Percentiles rank a stretch among this genome's conserved stretches.
These are phyloP conservation scores for Dryobates pubescens DNA, from an alignment of 2,797 vertebrate species.

Conservation along the genomic window DNA sequence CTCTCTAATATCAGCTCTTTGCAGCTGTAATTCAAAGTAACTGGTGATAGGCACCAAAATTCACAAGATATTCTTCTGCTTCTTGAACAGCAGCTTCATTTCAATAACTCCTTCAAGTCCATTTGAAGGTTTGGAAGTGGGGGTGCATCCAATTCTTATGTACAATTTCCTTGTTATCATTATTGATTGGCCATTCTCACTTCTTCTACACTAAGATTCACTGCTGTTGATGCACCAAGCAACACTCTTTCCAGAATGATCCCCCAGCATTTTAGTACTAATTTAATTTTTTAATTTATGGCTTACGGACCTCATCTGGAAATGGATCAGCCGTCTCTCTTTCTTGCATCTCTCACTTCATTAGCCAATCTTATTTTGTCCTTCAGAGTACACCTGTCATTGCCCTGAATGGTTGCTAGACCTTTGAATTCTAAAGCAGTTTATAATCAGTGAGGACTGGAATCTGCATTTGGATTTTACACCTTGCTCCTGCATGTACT, in stretches of 20 bases:
- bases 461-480: not conserved
- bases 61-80: not conserved
- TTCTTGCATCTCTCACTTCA: not conserved
- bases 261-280: not conserved
- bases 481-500: not conserved
- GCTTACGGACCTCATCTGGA: not conserved
- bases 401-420: not conserved
- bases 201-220: not conserved
- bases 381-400: not conserved
- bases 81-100: not conserved
- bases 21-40: not conserved
- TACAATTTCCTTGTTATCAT: not conserved
- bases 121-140: not conserved
- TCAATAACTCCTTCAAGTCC: not conserved
- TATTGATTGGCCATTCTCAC: not conserved
- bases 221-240: not conserved
- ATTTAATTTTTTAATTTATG: not conserved
- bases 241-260: not conserved
- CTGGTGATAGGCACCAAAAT: not conserved
- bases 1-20: not conserved
- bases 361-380: not conserved
- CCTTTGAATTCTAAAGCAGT: not conserved
- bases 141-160: not conserved
- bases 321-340: fast-evolving
- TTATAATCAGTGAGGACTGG: not conserved